Conservation (phyloP, 2,888 invertebrate genomes). For the Parascotia fuliginaria region DNA sequence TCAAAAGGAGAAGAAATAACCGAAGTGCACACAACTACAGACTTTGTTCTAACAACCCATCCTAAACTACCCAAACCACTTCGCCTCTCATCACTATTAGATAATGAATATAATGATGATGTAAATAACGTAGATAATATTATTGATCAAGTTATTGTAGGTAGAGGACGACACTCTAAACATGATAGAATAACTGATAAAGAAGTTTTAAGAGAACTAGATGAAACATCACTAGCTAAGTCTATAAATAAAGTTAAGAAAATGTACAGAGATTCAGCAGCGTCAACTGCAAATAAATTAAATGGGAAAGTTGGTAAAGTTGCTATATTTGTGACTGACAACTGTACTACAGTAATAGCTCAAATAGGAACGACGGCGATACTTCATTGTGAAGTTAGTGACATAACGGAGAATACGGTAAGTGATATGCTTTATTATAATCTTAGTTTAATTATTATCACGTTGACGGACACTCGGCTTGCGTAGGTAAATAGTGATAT, state of each 20-base stretch:
- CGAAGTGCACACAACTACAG: conserved; percentile 60
- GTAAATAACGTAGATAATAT: conserved; percentile 73
- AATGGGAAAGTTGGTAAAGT: conserved; percentile 68
- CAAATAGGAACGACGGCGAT: conserved; percentile 88
- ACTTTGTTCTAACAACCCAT: conserved; percentile 60
- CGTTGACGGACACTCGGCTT: no score
- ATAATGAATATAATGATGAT: conserved; percentile 67
- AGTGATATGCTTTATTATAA: conserved; percentile 47
- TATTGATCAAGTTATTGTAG: conserved; percentile 60
- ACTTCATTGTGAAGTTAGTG: conserved; percentile 87
- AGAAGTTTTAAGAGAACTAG: conserved; percentile 67
- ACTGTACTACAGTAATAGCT: conserved; percentile 87
- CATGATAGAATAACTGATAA: conserved; percentile 60
- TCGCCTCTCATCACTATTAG: conserved; percentile 63
- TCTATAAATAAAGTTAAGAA: conserved; percentile 78
- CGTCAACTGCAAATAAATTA: conserved; percentile 74
- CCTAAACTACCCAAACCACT: conserved; percentile 74
- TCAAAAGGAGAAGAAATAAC: conserved; percentile 58
- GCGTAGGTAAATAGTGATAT: no score
- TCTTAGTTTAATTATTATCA: no score
- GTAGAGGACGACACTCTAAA: conserved; percentile 61
- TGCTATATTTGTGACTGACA: conserved; percentile 86
- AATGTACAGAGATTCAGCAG: conserved; percentile 81
- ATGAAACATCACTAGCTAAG: conserved; percentile 66
- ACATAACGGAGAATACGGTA: conserved; percentile 87